Conservation (phyloP, 2,888 invertebrate species). For the Ormyrus thymus region DNA sequence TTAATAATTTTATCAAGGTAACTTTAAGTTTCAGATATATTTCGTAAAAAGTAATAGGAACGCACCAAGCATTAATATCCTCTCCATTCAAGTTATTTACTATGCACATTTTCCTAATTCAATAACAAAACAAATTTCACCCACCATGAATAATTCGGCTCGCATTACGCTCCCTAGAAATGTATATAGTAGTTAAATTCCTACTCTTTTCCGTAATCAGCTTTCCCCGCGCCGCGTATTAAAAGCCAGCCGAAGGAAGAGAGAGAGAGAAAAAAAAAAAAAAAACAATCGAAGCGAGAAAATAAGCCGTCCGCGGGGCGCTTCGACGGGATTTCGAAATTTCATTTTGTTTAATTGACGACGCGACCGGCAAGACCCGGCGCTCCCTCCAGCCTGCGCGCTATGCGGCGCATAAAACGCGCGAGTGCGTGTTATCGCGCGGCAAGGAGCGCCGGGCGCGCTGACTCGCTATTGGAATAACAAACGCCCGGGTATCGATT, state of each 20-base stretch:
- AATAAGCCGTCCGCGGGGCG: too few species aligned
- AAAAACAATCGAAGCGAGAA: too few species aligned
- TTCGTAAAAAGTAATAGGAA: too few species aligned
- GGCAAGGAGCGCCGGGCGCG: constrained; percentile 14
- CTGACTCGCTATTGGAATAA: constrained; percentile 50
- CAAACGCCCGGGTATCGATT: constrained; percentile 37
- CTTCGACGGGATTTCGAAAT: constrained; percentile 14
- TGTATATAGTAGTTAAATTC: too few species aligned
- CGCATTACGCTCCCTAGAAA: too few species aligned
- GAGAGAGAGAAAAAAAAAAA: background rate
- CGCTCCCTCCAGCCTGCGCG: background rate
- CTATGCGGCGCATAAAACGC: background rate
- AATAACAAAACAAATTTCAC: too few species aligned
- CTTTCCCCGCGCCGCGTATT: background rate
- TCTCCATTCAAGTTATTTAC: background rate
- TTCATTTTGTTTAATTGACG: constrained; percentile 48
- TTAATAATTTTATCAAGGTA: too few species aligned
- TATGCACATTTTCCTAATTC: background rate
- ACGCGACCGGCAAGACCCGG: background rate
- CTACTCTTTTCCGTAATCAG: background rate
- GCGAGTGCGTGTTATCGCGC: constrained; percentile 5
- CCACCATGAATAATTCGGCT: too few species aligned
- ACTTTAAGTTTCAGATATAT: too few species aligned
- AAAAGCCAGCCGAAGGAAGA: background rate
- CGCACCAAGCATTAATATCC: too few species aligned